phyloP scores from a whole-genome alignment of 2,113 vertebrate species.

The Theristicus caerulescens region DNA sequence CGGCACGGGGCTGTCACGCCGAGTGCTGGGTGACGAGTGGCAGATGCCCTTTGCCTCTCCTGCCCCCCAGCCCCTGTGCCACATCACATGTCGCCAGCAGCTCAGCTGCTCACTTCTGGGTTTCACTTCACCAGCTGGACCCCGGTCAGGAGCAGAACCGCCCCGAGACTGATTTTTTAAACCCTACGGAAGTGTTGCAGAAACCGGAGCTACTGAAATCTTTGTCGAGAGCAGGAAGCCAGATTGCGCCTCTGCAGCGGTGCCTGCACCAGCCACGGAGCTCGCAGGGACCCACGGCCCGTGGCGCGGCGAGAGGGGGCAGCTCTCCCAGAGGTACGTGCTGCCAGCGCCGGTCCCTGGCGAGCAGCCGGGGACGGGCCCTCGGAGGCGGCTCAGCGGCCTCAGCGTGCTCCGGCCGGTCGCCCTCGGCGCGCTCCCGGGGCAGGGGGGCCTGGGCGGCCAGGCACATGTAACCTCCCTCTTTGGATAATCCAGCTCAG shows the following conservation, averaged over 20 bases:
- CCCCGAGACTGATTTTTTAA: too few species aligned
- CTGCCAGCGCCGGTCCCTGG: accelerated
- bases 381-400: accelerated
- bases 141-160: background rate
- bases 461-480: background rate
- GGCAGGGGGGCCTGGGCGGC: background rate
- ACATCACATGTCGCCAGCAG: accelerated
- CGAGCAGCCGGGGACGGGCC: accelerated
- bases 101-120: background rate
- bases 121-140: background rate
- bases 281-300: accelerated
- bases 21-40: background rate
- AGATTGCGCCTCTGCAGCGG: background rate
- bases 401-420: accelerated
- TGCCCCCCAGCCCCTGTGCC: accelerated
- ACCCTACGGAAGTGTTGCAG: background rate
- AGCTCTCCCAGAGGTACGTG: background rate
- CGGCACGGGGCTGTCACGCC: accelerated
- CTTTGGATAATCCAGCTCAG: background rate
- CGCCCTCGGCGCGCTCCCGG: accelerated
- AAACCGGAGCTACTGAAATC: background rate
- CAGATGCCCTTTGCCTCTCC: background rate
- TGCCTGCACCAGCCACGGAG: accelerated
- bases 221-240: background rate
- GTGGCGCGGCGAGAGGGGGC: background rate